Percentiles rank a stretch among this genome's conserved stretches.
These are phyloP conservation scores for Pasiphila rectangulata DNA, from an alignment of 2,888 invertebrate genomes.

Conservation along the genomic window DNA sequence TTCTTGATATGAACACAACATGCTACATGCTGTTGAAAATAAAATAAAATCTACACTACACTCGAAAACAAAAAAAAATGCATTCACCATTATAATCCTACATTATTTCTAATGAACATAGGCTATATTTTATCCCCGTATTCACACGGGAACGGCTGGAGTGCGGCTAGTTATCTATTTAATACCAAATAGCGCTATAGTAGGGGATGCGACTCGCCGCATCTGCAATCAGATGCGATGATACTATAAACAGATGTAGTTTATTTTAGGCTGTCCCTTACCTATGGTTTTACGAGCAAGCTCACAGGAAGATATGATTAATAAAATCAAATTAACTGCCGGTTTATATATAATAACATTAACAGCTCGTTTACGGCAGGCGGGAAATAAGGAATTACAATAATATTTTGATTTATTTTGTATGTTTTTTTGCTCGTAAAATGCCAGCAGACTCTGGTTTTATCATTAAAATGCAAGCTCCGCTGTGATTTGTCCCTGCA, in stretches of 20 bases:
- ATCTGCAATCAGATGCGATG: slow-evolving; percentile 36
- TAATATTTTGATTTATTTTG: slow-evolving; percentile 46
- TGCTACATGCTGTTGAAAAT: too few relatives aligned
- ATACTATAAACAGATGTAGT: slow-evolving; percentile 60
- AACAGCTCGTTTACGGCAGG: slow-evolving; percentile 37
- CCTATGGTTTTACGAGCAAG: slow-evolving; percentile 56
- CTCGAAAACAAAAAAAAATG: too few relatives aligned
- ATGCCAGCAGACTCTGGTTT: too few relatives aligned
- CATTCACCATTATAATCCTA: too few relatives aligned
- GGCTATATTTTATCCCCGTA: too few relatives aligned
- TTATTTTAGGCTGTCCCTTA: slow-evolving; percentile 64
- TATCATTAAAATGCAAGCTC: too few relatives aligned
- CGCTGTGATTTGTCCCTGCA: too few relatives aligned
- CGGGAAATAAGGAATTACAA: slow-evolving; percentile 59
- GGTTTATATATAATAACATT: slow-evolving; percentile 47
- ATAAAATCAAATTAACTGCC: slow-evolving; percentile 66
- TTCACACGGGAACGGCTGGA: too few relatives aligned
- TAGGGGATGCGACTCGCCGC: slow-evolving; percentile 34
- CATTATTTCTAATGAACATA: too few relatives aligned
- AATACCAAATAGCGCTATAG: background rate
- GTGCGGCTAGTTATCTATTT: background rate
- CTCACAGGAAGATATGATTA: slow-evolving; percentile 73
- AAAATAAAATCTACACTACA: too few relatives aligned
- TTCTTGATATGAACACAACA: too few relatives aligned
- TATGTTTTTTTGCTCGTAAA: slow-evolving; percentile 9